Evolutionary conservation across 2,888 invertebrate species (phyloP).

Genomic region (Pachycephus smyrnensis): DNA sequence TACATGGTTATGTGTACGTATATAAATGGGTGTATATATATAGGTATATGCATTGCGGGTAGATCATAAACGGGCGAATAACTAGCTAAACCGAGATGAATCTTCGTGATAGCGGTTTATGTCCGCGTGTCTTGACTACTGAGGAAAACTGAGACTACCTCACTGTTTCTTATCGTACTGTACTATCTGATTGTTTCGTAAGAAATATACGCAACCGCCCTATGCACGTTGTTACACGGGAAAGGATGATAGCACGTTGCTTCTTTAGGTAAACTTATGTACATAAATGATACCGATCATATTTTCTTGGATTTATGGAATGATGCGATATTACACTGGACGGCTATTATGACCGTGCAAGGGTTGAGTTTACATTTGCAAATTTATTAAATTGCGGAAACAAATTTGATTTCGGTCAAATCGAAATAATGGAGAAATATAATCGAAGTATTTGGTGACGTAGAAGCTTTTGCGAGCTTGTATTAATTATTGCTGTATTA

Average conservation of each 20-base stretch:
- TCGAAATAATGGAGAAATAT: background rate
- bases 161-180: constrained; percentile 39
- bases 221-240: constrained; percentile 1
- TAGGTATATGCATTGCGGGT: constrained; percentile 35
- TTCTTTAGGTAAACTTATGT: background rate
- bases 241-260: background rate
- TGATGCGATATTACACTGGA: background rate
- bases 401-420: background rate
- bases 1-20: background rate
- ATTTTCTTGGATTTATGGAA: background rate
- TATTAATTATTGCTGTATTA: too few species aligned
- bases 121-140: constrained; percentile 33
- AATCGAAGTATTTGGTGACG: background rate
- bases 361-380: background rate
- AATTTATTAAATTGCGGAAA: background rate
- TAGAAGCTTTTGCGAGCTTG: background rate
- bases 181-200: constrained; percentile 55
- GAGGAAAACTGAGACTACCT: constrained; percentile 24
- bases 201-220: constrained; percentile 34
- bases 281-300: background rate
- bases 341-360: background rate
- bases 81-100: constrained; percentile 55
- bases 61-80: constrained; percentile 60
- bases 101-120: constrained; percentile 50
- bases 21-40: background rate